Evolutionary conservation across 2,113 vertebrate genomes (phyloP).

Genomic region (Corapipo altera): DNA sequence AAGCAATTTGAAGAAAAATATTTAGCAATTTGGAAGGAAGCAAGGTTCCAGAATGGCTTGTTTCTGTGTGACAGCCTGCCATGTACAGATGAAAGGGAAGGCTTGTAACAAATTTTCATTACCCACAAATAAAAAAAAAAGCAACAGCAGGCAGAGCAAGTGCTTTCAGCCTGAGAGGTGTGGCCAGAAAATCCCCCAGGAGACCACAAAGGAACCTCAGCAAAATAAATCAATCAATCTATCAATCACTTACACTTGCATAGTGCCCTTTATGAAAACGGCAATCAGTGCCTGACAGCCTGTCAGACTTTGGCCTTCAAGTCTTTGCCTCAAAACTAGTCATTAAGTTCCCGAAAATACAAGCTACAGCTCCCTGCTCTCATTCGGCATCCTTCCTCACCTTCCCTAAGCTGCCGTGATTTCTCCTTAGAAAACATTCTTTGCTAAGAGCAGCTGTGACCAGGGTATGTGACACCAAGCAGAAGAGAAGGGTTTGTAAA

Average conservation of each 20-base stretch:
- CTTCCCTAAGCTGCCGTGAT: background rate
- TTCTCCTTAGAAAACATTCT: background rate
- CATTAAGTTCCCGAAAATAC: slow-evolving; percentile 68
- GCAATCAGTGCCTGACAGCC: slow-evolving; percentile 75
- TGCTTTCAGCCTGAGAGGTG: slow-evolving; percentile 79
- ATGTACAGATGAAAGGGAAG: slow-evolving; percentile 80
- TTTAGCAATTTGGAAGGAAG: slow-evolving; percentile 82
- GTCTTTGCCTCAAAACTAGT: slow-evolving; percentile 61
- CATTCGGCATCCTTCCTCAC: background rate
- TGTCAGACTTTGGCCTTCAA: slow-evolving; percentile 76
- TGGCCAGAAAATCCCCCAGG: slow-evolving; percentile 77
- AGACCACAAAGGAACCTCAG: slow-evolving; percentile 78
- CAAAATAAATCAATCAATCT: slow-evolving; percentile 83
- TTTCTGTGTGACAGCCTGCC: slow-evolving; percentile 81
- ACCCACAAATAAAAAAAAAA: slow-evolving; percentile 74
- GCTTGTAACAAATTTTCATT: slow-evolving; percentile 82
- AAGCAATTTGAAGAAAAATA: slow-evolving; percentile 83
- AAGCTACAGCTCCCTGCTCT: slow-evolving; percentile 32
- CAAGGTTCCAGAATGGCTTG: slow-evolving; percentile 75
- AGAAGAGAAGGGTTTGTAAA: background rate
- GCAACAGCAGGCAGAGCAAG: slow-evolving; percentile 79
- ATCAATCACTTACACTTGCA: slow-evolving; percentile 75
- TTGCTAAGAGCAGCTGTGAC: background rate
- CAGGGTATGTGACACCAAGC: background rate
- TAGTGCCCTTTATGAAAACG: slow-evolving; percentile 70